Evolutionary conservation across 2,113 vertebrate species (phyloP).

Genomic region (Centropus unirufus): DNA sequence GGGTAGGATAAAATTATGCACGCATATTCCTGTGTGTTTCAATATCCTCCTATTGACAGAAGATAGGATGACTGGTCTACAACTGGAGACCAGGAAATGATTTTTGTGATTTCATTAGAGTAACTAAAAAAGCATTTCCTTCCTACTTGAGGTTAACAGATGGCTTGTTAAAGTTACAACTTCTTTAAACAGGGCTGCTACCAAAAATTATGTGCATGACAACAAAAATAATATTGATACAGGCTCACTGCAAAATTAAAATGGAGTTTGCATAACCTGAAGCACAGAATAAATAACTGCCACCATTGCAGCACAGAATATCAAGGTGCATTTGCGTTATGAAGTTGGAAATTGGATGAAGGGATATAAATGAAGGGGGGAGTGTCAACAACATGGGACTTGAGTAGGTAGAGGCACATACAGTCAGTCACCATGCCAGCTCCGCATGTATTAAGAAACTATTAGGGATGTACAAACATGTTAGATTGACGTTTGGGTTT

Average conservation of each 20-base stretch:
- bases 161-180: slow-evolving; percentile 69
- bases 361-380: not conserved
- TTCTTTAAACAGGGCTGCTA: slow-evolving; percentile 56
- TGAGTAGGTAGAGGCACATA: not conserved
- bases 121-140: slow-evolving; percentile 74
- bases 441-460: not conserved
- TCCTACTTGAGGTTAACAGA: slow-evolving; percentile 71
- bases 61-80: slow-evolving; percentile 78
- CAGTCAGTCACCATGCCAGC: not conserved
- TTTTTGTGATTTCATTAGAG: slow-evolving; percentile 84
- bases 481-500: not conserved
- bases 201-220: slow-evolving; percentile 37
- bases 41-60: slow-evolving; percentile 92
- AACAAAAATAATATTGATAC: slow-evolving; percentile 74
- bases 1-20: slow-evolving; percentile 44
- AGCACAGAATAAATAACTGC: slow-evolving; percentile 35
- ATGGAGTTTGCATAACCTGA: slow-evolving; percentile 11
- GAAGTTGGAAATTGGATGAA: not conserved
- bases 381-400: not conserved
- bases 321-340: not conserved
- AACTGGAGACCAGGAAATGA: slow-evolving; percentile 85
- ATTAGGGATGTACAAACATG: fast-evolving
- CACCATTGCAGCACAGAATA: not conserved
- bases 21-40: slow-evolving; percentile 70
- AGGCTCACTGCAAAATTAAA: slow-evolving; percentile 60